phyloP scores from a whole-genome alignment of 2,888 invertebrate genomes.

The Thecocarcelia acutangulata region DNA sequence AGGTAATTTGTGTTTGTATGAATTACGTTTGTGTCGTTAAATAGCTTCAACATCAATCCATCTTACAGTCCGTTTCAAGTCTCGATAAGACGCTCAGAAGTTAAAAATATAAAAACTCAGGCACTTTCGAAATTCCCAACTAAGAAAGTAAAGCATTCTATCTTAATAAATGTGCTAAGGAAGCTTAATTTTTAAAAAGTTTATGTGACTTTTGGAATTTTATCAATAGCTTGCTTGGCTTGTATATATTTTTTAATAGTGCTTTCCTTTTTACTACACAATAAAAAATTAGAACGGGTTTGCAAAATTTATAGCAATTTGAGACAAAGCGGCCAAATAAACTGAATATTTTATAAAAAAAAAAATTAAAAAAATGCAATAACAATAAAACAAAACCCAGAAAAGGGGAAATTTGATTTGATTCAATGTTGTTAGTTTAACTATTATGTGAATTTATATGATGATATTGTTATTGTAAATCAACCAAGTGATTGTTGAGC shows the following conservation, averaged over 20 bases:
- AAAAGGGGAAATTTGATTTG: slow-evolving; percentile 55
- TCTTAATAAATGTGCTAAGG: no score
- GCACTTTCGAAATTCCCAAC: no score
- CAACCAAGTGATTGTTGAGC: slow-evolving; percentile 53
- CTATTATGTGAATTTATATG: slow-evolving; percentile 51
- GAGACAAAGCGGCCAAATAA: slow-evolving; percentile 65
- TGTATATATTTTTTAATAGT: not conserved
- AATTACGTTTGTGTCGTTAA: no score
- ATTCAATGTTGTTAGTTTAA: slow-evolving; percentile 40
- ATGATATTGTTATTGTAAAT: slow-evolving; percentile 55
- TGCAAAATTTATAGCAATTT: slow-evolving; percentile 69
- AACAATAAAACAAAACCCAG: slow-evolving; percentile 39
- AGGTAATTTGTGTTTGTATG: no score
- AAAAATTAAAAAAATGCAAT: slow-evolving; percentile 10
- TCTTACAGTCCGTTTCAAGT: no score
- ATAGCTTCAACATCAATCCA: no score
- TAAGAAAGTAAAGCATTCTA: no score
- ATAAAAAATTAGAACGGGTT: slow-evolving; percentile 62
- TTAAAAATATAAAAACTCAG: no score
- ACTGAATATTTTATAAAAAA: slow-evolving; percentile 51
- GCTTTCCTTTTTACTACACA: not conserved
- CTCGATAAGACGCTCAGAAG: no score
- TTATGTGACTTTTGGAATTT: no score
- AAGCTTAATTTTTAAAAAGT: no score
- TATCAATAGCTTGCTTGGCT: no score